Evolutionary conservation across 2,888 invertebrate species (phyloP).

Genomic region (Peribatodes rhomboidaria): DNA sequence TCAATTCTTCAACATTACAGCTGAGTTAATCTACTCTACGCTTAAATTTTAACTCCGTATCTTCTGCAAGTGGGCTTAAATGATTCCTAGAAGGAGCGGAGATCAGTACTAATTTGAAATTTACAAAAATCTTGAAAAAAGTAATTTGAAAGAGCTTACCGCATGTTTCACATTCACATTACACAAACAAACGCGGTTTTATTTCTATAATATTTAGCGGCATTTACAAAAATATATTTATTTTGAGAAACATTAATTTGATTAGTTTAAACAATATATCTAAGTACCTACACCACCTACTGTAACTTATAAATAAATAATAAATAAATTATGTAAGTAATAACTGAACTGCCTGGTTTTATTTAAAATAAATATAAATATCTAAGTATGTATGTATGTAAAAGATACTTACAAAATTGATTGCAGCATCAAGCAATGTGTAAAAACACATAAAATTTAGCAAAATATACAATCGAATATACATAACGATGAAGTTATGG

Average conservation of each 20-base stretch:
- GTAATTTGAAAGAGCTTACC: constrained; percentile 16
- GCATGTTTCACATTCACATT: constrained; percentile 3
- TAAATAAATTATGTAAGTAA: neutral
- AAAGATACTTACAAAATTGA: constrained; percentile 34
- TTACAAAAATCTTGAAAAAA: neutral
- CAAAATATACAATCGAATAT: constrained; percentile 14
- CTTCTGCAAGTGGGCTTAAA: no score
- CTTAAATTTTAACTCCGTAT: no score
- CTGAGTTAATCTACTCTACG: no score
- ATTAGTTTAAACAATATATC: neutral
- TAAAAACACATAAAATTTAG: constrained; percentile 22
- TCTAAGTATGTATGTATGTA: no score
- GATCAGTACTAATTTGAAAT: neutral
- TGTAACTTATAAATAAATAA: no score
- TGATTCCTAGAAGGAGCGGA: neutral
- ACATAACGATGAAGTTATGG: constrained; percentile 21
- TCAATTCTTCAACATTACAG: no score
- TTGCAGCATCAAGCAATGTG: constrained; percentile 9
- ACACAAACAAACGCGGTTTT: constrained; percentile 13
- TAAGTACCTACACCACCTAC: no score
- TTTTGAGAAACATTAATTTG: no score
- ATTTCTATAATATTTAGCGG: neutral
- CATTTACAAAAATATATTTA: no score
- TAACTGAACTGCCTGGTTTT: neutral
- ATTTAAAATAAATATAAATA: no score